Evolutionary conservation across 2,888 invertebrate genomes (phyloP), one percentile per base, ranked within the genome.

Genomic region (Dexiosoma caninum): DNA sequence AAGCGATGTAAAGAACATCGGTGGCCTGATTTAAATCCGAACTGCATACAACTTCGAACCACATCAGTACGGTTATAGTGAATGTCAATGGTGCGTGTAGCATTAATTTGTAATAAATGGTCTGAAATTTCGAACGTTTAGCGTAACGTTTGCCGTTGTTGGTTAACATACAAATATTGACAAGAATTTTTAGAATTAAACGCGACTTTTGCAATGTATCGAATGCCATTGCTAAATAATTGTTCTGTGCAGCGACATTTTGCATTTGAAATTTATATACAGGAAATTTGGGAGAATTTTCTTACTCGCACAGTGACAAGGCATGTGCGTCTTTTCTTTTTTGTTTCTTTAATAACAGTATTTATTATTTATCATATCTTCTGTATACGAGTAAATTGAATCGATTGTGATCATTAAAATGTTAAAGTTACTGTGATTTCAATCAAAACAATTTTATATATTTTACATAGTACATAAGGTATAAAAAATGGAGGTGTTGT

Each of bases 1-100:
- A 80, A 3, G 87, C 84, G 83, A 88, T 86, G 53, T 86, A 88
- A 0, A 88, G 83, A 0, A 87, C 84, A 16, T 88, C 85, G 0
- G 85, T 85, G 2, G 87, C 86, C 62, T 88, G 79, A 30, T 86
- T 85, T 53, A 89, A 60, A 64, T 86, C 85, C 19, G 51, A 81
- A 6, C 87, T 85, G 0, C 69, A 76, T 3, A 86, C 53, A 5
- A 87, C 86, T 23, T 87, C 86, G 42, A 85, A 64, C 86, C 86
- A 86, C 88, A 88, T 87, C 2, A 87, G 83, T 0, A 82, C 75
- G 2, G 85, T 85, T 14, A 83, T 83, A 3, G 84, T 77, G 42
- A 89, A 85, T 1, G 87, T 86, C 2, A 84, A 49, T 1, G 85
- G 83, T 14, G 84, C 21, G 10, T 88, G 87, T 8, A 88, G 60